Conservation (phyloP, 2,113 vertebrate species). For the Halichoeres trimaculatus region DNA sequence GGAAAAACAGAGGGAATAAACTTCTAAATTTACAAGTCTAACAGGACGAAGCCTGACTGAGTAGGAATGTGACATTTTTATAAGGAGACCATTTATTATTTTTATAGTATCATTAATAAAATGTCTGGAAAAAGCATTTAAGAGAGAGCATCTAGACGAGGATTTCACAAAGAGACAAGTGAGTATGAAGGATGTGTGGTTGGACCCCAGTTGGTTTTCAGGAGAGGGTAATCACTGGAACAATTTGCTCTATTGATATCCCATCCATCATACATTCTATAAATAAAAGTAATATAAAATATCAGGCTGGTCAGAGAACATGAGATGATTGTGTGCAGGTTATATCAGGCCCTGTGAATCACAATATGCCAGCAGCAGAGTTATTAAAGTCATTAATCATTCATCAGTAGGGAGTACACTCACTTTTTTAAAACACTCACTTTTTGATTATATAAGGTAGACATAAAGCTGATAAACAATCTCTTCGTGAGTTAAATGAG, state of each 20-base stretch:
- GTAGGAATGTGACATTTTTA: conserved; percentile 75
- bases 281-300: conserved; percentile 8
- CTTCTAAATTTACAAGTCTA: conserved; percentile 41
- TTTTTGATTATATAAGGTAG: background rate
- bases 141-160: conserved; percentile 46
- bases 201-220: conserved; percentile 8
- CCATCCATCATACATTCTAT: background rate
- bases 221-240: conserved; percentile 1
- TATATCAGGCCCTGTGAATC: conserved; percentile 8
- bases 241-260: background rate
- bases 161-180: conserved; percentile 40
- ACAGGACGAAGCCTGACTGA: conserved; percentile 45
- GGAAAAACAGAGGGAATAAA: conserved; percentile 56
- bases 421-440: background rate
- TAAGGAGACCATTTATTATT: conserved; percentile 72
- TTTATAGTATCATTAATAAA: conserved; percentile 81
- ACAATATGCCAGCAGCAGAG: conserved; percentile 13
- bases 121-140: conserved; percentile 63
- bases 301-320: conserved; percentile 7
- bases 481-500: background rate
- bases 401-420: background rate
- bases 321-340: background rate
- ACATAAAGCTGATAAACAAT: background rate
- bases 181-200: conserved; percentile 16
- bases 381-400: conserved; percentile 38